Percentiles rank a stretch among this genome's conserved stretches.
Evolutionary conservation across 2,797 vertebrate species (phyloP).

Genomic region (Alosa sapidissima): DNA sequence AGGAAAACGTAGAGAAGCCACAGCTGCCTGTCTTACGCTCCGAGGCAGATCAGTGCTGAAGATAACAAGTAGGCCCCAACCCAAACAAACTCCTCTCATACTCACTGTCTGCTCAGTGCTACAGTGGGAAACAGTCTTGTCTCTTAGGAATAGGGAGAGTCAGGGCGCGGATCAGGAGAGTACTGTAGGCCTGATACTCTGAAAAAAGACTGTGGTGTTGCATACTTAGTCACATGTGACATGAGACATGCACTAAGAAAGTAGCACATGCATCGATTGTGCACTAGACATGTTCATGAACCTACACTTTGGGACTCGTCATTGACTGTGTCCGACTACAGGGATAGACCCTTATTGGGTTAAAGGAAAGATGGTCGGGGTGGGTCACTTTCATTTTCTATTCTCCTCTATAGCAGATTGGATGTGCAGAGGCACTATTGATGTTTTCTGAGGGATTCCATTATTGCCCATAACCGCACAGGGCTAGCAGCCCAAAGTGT

Average conservation of each 20-base stretch:
- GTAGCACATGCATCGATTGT: neutral
- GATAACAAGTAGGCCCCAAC: constrained; percentile 12
- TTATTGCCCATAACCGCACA: neutral
- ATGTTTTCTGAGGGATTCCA: neutral
- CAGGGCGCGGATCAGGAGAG: neutral
- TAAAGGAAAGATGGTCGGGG: neutral
- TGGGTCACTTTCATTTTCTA: neutral
- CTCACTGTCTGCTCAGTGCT: neutral
- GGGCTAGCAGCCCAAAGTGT: neutral
- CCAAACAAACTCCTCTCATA: neutral
- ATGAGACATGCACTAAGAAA: neutral
- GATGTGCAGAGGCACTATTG: neutral
- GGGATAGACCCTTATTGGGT: neutral
- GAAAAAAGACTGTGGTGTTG: neutral
- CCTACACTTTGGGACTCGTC: neutral
- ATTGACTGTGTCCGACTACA: neutral
- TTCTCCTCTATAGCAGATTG: neutral
- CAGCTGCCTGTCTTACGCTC: constrained; percentile 12
- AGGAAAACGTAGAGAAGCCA: constrained; percentile 18
- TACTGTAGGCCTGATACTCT: too few relatives aligned
- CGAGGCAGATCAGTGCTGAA: neutral
- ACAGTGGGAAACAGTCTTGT: too few relatives aligned
- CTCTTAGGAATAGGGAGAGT: neutral
- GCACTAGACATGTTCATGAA: neutral
- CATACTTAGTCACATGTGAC: neutral